phyloP scores from a whole-genome alignment of 1,140 invertebrate genomes.

The Halictus rubicundus region DNA sequence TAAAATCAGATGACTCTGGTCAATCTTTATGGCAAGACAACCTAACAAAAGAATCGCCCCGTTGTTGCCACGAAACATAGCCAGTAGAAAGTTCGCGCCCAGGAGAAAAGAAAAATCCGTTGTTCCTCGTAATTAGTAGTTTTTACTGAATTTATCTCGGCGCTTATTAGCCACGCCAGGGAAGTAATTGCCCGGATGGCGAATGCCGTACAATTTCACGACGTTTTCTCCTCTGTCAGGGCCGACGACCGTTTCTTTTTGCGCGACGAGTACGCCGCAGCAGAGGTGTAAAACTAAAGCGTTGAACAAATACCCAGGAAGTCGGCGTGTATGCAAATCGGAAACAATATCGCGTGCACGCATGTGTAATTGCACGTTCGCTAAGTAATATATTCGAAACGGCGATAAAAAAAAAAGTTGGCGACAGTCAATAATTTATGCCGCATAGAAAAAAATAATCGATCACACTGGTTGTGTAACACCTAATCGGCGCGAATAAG shows the following conservation, averaged over 20 bases:
- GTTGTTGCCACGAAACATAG: too few species aligned
- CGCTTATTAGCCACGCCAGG: constrained; percentile 6
- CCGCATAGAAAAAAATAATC: not conserved
- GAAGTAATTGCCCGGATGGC: not conserved
- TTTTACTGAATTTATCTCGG: not conserved
- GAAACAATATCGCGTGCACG: not conserved
- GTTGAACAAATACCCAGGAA: not conserved
- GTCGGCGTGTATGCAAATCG: not conserved
- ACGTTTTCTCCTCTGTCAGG: constrained; percentile 18
- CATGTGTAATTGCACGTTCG: not conserved
- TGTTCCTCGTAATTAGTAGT: constrained; percentile 6
- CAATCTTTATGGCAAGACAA: too few species aligned
- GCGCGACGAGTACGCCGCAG: not conserved
- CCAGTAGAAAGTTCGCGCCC: constrained; percentile 1
- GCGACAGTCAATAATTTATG: not conserved
- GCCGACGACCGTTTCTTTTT: not conserved
- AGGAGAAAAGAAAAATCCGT: not conserved
- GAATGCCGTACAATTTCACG: constrained; percentile 16
- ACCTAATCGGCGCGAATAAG: not conserved
- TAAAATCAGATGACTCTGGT: too few species aligned
- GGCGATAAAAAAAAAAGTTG: not conserved
- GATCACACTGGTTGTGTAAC: not conserved
- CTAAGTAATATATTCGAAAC: not conserved
- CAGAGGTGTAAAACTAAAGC: not conserved
- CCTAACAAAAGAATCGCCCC: too few species aligned